Base-by-base conservation (phyloP, 1,140 invertebrate species). In the Bombus huntii region DNA sequence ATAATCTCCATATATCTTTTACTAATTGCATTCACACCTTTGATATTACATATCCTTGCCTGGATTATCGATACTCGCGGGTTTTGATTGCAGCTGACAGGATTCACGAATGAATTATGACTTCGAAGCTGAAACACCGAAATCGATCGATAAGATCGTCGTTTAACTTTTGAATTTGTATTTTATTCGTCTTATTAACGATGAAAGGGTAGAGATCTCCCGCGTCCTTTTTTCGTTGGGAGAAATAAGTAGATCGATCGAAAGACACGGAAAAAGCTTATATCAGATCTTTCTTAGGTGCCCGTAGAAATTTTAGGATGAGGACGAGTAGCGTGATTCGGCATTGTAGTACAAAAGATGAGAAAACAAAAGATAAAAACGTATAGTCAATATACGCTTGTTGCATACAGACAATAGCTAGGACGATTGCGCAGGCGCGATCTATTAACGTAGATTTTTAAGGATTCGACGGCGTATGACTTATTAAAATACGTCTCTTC, bases 361-460 rank as follows among this genome's bases (percentile, higher is more conserved):
- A 78, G 57, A 79, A 76, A 72, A 81, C 72, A 80, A 44, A 85
- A 28, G 42, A 87, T 53, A 79, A 79, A 83, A 87, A 83, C 87
- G 77, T 91, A 88, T 90, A 90, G 82, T 87, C 87, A 88, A 88
- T 85, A 90, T 93, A 93, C 78, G 92, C 93, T 92, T 93, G 89
- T 93, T 91, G 91, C 91, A 92, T 87, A 90, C 88, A 85, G 92
- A 93, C 91, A 93, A 93, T 93, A 93, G 88, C 83, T 91, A 83
- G 79, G 86, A 73, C 65, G 85, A 92, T 93, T 93, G 90, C 92
- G 91, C 92, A 92, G 92, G 92, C 93, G 93, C 92, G 89, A 91
- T 93, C 89, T 81, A 66, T 65, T 88, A 87, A 39, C n/a, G 71
- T 92, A 92, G 88, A 85, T 91, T 92, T 92, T 85, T 89, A 87